Conservation (phyloP, 2,888 invertebrate species). For the Dicycla oo region DNA sequence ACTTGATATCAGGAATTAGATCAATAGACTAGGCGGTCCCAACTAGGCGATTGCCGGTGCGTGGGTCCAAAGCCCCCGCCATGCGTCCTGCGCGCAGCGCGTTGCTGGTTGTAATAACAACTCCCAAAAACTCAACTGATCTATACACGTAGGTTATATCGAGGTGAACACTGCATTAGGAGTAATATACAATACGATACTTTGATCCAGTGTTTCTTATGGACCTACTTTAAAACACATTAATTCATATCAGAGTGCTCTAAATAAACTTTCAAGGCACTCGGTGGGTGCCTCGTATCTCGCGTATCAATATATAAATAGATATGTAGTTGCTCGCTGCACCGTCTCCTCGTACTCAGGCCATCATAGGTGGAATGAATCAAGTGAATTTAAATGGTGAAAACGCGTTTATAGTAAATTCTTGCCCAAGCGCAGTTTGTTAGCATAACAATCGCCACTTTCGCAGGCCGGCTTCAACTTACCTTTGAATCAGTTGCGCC, state of each 20-base stretch:
- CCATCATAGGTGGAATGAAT: neutral
- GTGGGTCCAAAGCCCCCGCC: no score
- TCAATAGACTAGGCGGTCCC: neutral
- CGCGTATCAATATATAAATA: neutral
- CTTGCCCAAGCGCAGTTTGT: neutral
- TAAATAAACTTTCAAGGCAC: slow-evolving; percentile 22
- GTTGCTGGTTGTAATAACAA: neutral
- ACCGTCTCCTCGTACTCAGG: neutral
- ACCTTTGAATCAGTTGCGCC: neutral
- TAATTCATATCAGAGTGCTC: slow-evolving; percentile 41
- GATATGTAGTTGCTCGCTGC: neutral
- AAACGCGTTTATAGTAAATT: neutral
- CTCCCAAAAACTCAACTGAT: slow-evolving; percentile 2
- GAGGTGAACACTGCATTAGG: slow-evolving; percentile 11
- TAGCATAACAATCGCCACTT: slow-evolving; percentile 6
- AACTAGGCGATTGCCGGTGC: neutral
- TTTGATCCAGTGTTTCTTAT: neutral
- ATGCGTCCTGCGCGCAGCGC: neutral
- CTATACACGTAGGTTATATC: neutral
- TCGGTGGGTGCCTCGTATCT: neutral
- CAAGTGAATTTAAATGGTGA: neutral
- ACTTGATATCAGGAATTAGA: neutral
- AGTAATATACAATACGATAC: slow-evolving; percentile 3
- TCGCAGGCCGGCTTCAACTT: neutral
- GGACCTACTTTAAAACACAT: slow-evolving; percentile 46